Percentiles rank a stretch among this genome's conserved stretches.
phyloP scores from a whole-genome alignment of 2,888 invertebrate species.

The Sarcophaga caerulescens region DNA sequence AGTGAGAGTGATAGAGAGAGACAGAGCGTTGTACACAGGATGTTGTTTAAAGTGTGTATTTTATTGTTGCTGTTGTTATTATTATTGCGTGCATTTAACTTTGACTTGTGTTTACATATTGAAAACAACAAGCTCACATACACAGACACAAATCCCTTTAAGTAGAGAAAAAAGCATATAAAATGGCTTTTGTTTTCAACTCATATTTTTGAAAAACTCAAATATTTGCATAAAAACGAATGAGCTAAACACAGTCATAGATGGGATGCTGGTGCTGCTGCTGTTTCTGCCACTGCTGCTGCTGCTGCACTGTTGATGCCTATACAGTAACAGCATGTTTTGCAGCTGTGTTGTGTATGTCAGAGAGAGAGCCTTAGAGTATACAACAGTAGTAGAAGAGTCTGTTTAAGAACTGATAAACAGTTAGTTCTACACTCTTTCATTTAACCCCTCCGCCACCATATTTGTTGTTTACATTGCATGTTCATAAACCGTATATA shows the following conservation, averaged over 20 bases:
- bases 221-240: constrained; percentile 37
- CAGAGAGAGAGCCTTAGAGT: too few relatives aligned
- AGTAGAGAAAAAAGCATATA: too few relatives aligned
- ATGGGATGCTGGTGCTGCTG: too few relatives aligned
- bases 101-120: neutral
- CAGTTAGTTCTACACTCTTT: neutral
- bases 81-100: neutral
- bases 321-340: neutral
- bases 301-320: too few relatives aligned
- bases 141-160: neutral
- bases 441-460: neutral
- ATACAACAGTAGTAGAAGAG: neutral
- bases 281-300: too few relatives aligned
- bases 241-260: neutral
- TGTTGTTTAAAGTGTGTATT: too few relatives aligned
- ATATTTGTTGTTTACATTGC: neutral
- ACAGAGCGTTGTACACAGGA: too few relatives aligned
- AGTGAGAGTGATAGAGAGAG: too few relatives aligned
- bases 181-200: neutral
- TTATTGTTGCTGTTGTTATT: neutral
- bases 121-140: neutral
- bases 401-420: constrained; percentile 13
- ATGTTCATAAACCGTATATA: neutral
- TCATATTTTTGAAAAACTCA: constrained; percentile 7
- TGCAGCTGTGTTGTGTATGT: neutral